phyloP scores from a whole-genome alignment of 2,797 vertebrate genomes.

The Pangasius mekongensis region DNA sequence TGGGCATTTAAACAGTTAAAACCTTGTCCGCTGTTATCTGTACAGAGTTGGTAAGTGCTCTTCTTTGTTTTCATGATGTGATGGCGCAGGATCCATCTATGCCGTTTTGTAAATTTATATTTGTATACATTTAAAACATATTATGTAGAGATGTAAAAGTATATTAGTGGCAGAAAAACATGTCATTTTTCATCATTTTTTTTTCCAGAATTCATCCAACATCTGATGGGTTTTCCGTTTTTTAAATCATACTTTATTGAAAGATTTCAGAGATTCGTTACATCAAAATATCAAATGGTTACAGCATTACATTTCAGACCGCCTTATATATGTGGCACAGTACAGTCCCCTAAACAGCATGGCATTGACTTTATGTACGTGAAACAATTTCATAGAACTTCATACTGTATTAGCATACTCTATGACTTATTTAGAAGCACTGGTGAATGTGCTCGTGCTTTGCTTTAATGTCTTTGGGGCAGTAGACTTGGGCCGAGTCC shows the following conservation, averaged over 20 bases:
- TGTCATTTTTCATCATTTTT: neutral
- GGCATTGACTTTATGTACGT: neutral
- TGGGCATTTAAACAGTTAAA: neutral
- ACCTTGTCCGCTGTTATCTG: neutral
- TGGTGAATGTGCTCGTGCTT: constrained; percentile 14
- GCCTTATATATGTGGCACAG: neutral
- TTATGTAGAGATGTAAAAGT: neutral
- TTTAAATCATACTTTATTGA: too few relatives aligned
- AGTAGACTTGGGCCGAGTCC: constrained; percentile 70
- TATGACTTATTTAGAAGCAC: neutral
- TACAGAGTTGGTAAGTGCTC: neutral
- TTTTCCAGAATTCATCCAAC: neutral
- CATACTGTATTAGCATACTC: neutral
- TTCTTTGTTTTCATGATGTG: neutral
- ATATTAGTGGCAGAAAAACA: neutral
- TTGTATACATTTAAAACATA: neutral
- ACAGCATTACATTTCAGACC: neutral
- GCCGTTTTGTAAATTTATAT: neutral
- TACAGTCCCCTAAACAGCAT: neutral
- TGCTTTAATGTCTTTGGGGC: constrained; percentile 54
- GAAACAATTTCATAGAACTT: neutral
- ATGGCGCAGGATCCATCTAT: neutral
- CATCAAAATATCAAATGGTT: too few relatives aligned
- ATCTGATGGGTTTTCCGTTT: neutral
- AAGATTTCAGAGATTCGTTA: too few relatives aligned